Base-by-base conservation (phyloP, 2,113 vertebrate genomes). In the Caretta caretta region DNA sequence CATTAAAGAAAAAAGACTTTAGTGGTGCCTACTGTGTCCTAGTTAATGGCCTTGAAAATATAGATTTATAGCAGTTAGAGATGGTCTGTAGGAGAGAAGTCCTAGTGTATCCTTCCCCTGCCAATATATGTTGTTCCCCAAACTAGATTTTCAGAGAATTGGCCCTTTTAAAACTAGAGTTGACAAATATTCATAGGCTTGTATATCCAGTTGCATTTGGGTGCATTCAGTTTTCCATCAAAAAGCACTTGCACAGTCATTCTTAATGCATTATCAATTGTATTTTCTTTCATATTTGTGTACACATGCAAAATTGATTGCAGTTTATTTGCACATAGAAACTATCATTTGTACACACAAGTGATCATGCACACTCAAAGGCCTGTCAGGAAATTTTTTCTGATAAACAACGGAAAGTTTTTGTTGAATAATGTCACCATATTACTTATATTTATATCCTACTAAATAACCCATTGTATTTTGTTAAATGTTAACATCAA, bases 401-500 rank as follows among this genome's bases (percentile, higher is more conserved):
- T 65, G 62, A 35, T 35, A 17, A 7, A 16, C 29, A 65, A 76
- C 17, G 4, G 29, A 29, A 91, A 6, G 5, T 49, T 84, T 38
- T 14, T 5, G 0, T 11, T 35, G 42, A 3, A 0, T 53, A 76
- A 17, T 0, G 51, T 57, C n/a, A 38, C 57, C 29, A 27, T 24
- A 29, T 31, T 48, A 57, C 25, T 10, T 42, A 35, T 42, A 22
- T 48, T 88, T 5, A 4, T 8, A 38, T 93, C 83, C 19, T 31
- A 54, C 16, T 57, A 78, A 56, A 42, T 5, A 57, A 5, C 3
- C 42, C 82, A 22, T 92, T 5, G 31, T 31, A 0, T 3, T 16
- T 62, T 35, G 62, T 31, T 35, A 65, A 35, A 65, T 65, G 31
- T 65, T 17, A 35, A 16, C 59, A 65, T 65, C 29, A 65, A 35